Conservation (phyloP, 2,113 vertebrate genomes). For the Pseudorectes ferrugineus region DNA sequence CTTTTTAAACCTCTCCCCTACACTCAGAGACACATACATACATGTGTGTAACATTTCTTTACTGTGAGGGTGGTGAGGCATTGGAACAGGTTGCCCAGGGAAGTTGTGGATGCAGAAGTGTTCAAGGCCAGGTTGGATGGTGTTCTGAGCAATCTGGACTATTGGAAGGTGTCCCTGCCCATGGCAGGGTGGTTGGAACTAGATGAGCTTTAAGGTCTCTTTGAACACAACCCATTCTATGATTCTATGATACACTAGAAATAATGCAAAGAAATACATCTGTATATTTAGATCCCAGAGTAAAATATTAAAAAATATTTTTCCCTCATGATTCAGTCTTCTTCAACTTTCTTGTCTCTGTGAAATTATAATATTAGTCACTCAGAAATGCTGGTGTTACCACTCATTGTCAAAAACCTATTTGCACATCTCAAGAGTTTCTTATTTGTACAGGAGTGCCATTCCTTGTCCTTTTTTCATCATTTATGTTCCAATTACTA, state of each 20-base stretch:
- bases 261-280: not conserved
- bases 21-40: not conserved
- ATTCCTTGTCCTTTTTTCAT: not conserved
- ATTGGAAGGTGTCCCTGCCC: not conserved
- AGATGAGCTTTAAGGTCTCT: not conserved
- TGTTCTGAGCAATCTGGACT: not conserved
- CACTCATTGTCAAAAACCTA: not conserved
- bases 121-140: not conserved
- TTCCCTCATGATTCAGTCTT: not conserved
- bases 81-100: not conserved
- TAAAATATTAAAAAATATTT: not conserved
- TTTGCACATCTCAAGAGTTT: not conserved
- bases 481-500: not conserved
- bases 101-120: not conserved
- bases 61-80: not conserved
- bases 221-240: not conserved
- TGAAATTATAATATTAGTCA: not conserved
- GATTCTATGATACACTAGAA: not conserved
- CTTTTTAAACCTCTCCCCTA: not conserved
- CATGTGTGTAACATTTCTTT: not conserved
- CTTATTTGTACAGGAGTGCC: not conserved
- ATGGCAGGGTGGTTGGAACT: not conserved
- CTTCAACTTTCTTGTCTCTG: not conserved
- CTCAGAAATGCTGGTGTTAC: not conserved
- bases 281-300: not conserved